Conservation (phyloP, 2,888 invertebrate species). For the Nephrocerus scutellatus region DNA sequence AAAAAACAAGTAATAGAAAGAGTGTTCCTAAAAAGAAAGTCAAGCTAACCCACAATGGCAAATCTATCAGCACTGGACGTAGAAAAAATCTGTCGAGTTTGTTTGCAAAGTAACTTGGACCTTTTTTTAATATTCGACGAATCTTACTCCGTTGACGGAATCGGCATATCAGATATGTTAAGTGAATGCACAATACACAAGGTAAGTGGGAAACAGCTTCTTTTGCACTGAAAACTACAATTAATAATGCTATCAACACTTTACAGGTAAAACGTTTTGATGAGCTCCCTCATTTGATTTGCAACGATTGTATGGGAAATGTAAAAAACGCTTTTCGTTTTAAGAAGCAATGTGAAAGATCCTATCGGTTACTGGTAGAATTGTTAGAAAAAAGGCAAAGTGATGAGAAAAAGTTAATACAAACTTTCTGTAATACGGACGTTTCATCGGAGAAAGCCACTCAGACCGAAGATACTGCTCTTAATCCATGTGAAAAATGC, state of each 20-base stretch:
- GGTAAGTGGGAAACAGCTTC: conserved; percentile 12
- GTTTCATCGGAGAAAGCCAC: conserved; percentile 23
- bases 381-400: conserved; percentile 27
- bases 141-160: conserved; percentile 28
- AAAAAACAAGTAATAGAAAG: too few species aligned
- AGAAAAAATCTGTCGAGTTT: conserved; percentile 41
- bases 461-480: conserved; percentile 38
- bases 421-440: conserved; percentile 14
- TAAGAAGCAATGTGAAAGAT: conserved; percentile 39
- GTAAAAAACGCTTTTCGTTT: conserved; percentile 40
- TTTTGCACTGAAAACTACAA: not conserved
- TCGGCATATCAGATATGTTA: conserved; percentile 36
- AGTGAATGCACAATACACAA: conserved; percentile 38
- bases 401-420: conserved; percentile 9
- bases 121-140: conserved; percentile 37
- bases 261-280: conserved; percentile 45
- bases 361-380: conserved; percentile 37
- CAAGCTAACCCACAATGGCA: too few species aligned
- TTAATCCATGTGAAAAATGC: conserved; percentile 42
- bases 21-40: too few species aligned
- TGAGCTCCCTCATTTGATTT: conserved; percentile 44
- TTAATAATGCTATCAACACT: not conserved
- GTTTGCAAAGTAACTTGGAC: conserved; percentile 33
- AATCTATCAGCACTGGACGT: too few species aligned
- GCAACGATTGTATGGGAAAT: conserved; percentile 35